Base-by-base conservation (phyloP, 2,888 invertebrate genomes). In the Parnassius glacialis region DNA sequence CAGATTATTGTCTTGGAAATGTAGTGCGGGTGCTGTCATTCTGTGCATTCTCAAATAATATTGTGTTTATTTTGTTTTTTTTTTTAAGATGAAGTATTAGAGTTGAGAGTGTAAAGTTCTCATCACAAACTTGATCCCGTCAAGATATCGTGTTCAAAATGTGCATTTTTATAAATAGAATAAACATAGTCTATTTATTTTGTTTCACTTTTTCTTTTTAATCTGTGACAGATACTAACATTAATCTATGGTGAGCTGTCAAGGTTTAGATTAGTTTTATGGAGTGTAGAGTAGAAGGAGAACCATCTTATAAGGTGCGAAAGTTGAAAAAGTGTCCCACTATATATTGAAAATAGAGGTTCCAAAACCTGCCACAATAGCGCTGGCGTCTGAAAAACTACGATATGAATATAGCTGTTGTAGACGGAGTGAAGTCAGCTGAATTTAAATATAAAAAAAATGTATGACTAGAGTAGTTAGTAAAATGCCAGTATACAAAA, bases 111-210 rank as follows among this genome's bases (percentile, higher is more conserved):
- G 5, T 3, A 12, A 12, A 51, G 34, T 12, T 51, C 25, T 9
- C 51, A 10, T 9, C 48, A 2, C 34, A 0, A 11, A 34, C 3
- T 25, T 20, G 5, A 12, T n/a, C 25, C 51, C 51, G 10, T 9
- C 51, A 11, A 34, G 20, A 12, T 51, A 5, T 51, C 13, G 42
- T 42, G 57, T 57, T 48, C 50, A 50, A 51, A 20, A 16, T 25
- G 51, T 47, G 53, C 47, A 48, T 54, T 50, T 54, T 48, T 20
- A 44, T 20, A 3, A 20, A 10, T 52, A 25, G 45, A 53, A 53
- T 59, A 53, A 50, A 53, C n/a, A 16, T 44, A 52, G 44, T 42
- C 10, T 52, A 59, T 52, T 44, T 52, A 47, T 60, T 16, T 54
- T 1, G 11, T 57, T 57, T 57, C 41, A 12, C 52, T 52, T 42